Evolutionary conservation across 30 jellyfish, hydroid and myxozoan genomes (phyloP), one percentile per base, ranked within the genome.

Genomic region (Aurelia sp.): DNA sequence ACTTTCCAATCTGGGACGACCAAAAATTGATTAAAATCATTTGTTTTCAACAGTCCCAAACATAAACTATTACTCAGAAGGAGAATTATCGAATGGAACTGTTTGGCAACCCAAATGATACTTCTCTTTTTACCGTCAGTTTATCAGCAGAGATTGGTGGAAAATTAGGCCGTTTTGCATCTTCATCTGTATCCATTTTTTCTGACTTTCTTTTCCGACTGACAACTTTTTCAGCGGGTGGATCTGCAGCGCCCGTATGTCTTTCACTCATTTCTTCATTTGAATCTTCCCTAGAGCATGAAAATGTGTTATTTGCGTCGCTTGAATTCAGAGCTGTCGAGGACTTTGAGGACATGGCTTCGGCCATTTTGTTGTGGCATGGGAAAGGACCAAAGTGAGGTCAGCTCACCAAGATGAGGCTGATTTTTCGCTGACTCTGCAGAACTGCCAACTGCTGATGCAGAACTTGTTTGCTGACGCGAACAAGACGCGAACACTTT

Each of bases 81-180:
- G 55, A 44, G 0, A 9, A 44, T 44, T 9, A 15, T 44, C 55
- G 55, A 44, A 44, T 44, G 16, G 55, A 7, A 7, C 55, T 44
- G 55, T 15, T 44, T 12, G 9, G 13, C 15, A 44, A 44, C 55
- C 55, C 0, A 44, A 27, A 38, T 60, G 12, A 8, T 21, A 40
- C 41, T n/a, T 18, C 24, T 15, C n/a, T 41, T 12, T 68, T 20
- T 68, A 86, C 95, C 95, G 76, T 52, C 41, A 86, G 63, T 67
- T 80, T 73, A 5, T 88, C 97, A 19, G 91, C 96, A 53, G 95
- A 68, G 27, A 92, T 96, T 22, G 98, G 98, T 6, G 98, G 98
- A 31, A 92, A 92, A 67, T 66, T 87, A 67, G 98, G 98, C 77
- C 96, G 90, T 66, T 92, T 92, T 8, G 74, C 93, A 12, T 59